Base-by-base conservation (phyloP, 2,113 vertebrate genomes). In the Xiphophorus hellerii region DNA sequence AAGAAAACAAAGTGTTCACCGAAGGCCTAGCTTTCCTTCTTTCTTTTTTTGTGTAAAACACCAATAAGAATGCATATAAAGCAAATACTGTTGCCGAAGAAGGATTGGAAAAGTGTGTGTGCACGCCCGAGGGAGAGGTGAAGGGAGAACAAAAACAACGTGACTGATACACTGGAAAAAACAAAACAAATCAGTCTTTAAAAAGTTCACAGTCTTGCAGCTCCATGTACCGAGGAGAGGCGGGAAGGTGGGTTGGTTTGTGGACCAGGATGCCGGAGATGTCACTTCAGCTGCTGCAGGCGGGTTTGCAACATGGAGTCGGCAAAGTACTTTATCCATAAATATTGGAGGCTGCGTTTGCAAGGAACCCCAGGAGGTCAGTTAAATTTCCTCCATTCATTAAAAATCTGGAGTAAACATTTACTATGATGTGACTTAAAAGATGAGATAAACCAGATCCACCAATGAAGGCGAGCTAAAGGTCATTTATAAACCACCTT, bases 141-240 rank as follows among this genome's bases (percentile, higher is more conserved):
- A 58, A 31, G 68, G 39, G 35, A 67, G 58, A 29, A 42, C 61
- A 82, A 80, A 78, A 25, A 84, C 66, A 71, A 76, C 22, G 70
- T 71, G 79, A 90, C 85, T 85, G 66, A 90, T 79, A 81, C 79
- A 66, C 84, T 78, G 44, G 86, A 84, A 37, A 37, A 35, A 35
- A 35, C 10, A 10, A 37, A 84, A 89, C 69, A 76, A 89, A 84
- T 66, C 3, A 69, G 87, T 77, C 65, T 83, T 85, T 87, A 84
- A 66, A 87, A 91, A 92, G 88, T 95, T 94, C 94, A 95, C 95
- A 95, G 94, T 95, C 90, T 93, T 84, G 84, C 86, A 90, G 82
- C 87, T 86, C 81, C 81, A 77, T 91, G 82, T 87, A 84, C 88
- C 80, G 39, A 63, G 20, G 48, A 54, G 48, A 22, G 15, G 42